phyloP scores from a whole-genome alignment of 2,113 vertebrate species.

The Ophthalmotilapia sp. region DNA sequence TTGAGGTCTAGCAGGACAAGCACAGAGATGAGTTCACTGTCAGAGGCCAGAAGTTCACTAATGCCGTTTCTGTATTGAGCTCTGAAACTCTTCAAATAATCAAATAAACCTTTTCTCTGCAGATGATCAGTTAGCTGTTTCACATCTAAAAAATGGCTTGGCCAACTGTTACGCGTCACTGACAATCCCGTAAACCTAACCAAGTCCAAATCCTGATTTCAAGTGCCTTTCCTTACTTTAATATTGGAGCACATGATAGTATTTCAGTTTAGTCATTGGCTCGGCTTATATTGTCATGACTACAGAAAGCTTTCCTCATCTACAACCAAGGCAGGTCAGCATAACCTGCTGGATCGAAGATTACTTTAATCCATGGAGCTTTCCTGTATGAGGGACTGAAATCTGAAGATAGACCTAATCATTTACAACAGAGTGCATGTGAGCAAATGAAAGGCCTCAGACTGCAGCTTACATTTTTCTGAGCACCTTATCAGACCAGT shows the following conservation, averaged over 20 bases:
- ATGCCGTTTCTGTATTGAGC: not conserved
- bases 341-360: not conserved
- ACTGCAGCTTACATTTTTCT: not conserved
- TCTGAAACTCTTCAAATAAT: not conserved
- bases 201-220: not conserved
- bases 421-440: not conserved
- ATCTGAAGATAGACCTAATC: conserved; percentile 2
- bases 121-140: not conserved
- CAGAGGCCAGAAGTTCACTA: not conserved
- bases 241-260: not conserved
- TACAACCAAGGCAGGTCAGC: not conserved
- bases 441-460: not conserved
- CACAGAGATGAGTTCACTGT: not conserved
- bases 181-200: not conserved
- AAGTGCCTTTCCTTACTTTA: not conserved
- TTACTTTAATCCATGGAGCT: conserved; percentile 8
- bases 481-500: not conserved
- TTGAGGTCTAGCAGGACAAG: not conserved
- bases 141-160: not conserved
- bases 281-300: not conserved
- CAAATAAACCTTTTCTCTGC: not conserved
- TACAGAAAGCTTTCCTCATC: not conserved
- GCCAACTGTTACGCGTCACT: not conserved
- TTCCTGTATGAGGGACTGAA: not conserved
- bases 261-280: not conserved